Evolutionary conservation across 2,113 vertebrate genomes (phyloP).

Genomic region (Ranitomeya variabilis): DNA sequence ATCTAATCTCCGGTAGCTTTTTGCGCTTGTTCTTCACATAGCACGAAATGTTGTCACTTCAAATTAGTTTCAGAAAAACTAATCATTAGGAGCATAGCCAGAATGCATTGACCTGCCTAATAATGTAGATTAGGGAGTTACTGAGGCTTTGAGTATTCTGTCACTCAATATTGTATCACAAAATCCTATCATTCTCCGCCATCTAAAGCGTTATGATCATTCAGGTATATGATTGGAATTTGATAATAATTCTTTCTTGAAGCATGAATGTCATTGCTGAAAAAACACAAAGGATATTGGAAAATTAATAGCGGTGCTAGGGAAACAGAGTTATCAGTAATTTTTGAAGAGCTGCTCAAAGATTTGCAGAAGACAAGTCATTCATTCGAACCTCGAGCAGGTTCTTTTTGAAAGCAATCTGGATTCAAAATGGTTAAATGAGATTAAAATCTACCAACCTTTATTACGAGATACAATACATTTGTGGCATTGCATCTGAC

Average conservation of each 20-base stretch:
- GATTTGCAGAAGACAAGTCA: conserved; percentile 6
- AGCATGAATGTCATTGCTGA: conserved; percentile 56
- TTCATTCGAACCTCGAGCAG: not conserved
- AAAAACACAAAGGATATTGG: conserved; percentile 57
- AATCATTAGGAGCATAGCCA: conserved; percentile 51
- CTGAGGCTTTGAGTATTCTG: conserved; percentile 51
- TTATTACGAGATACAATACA: conserved; percentile 9
- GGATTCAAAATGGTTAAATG: not conserved
- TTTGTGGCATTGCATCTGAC: not conserved
- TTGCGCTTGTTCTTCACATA: not conserved
- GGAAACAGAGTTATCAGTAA: conserved; percentile 24
- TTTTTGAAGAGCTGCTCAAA: conserved; percentile 20
- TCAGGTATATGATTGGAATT: conserved; percentile 58
- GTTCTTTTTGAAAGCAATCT: not conserved
- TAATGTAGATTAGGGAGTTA: conserved; percentile 55
- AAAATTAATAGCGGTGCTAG: conserved; percentile 49
- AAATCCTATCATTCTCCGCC: conserved; percentile 52
- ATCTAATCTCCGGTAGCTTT: conserved; percentile 36
- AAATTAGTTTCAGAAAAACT: conserved; percentile 55
- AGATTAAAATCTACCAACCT: not conserved
- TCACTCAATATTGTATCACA: conserved; percentile 56
- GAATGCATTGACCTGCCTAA: conserved; percentile 54
- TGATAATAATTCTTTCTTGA: conserved; percentile 54
- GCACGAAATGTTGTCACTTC: conserved; percentile 53
- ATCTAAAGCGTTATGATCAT: conserved; percentile 54